Evolutionary conservation across 1,140 invertebrate species (phyloP).

Genomic region (Harlomillsia oculata): DNA sequence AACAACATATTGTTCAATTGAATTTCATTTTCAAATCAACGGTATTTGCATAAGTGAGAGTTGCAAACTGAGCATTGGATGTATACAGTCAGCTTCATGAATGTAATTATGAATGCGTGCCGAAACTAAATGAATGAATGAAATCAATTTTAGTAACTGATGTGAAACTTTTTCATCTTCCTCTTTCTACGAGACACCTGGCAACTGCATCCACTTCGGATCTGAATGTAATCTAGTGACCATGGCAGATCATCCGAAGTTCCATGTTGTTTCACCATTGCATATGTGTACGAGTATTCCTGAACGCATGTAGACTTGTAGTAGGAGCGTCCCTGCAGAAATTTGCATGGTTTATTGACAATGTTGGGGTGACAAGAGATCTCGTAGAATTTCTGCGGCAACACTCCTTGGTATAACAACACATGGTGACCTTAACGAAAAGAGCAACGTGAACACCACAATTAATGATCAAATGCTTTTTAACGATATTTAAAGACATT

Average conservation of each 20-base stretch:
- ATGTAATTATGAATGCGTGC: background rate
- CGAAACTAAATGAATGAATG: background rate
- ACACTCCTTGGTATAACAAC: conserved; percentile 32
- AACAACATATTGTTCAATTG: background rate
- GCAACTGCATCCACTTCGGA: conserved; percentile 72
- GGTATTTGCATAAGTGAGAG: background rate
- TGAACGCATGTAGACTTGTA: conserved; percentile 67
- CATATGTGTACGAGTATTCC: conserved; percentile 71
- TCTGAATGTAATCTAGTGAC: conserved; percentile 68
- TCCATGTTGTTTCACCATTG: conserved; percentile 49
- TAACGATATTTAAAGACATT: background rate
- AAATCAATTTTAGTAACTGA: background rate
- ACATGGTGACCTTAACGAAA: conserved; percentile 26
- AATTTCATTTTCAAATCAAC: conserved; percentile 1
- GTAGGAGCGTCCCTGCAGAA: conserved; percentile 58
- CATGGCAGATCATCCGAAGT: conserved; percentile 43
- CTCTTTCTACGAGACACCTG: conserved; percentile 45
- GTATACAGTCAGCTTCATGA: background rate
- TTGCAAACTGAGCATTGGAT: background rate
- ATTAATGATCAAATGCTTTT: background rate
- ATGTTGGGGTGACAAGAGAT: conserved; percentile 61
- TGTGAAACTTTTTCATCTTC: background rate
- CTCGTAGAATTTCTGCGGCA: conserved; percentile 60
- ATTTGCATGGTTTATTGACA: conserved; percentile 61
- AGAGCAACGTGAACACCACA: background rate